A percentile compares a stretch with the other conserved stretches of the same genome.
Evolutionary conservation across 1,140 invertebrate genomes (phyloP).

Genomic region (Sarcophaga bullata): DNA sequence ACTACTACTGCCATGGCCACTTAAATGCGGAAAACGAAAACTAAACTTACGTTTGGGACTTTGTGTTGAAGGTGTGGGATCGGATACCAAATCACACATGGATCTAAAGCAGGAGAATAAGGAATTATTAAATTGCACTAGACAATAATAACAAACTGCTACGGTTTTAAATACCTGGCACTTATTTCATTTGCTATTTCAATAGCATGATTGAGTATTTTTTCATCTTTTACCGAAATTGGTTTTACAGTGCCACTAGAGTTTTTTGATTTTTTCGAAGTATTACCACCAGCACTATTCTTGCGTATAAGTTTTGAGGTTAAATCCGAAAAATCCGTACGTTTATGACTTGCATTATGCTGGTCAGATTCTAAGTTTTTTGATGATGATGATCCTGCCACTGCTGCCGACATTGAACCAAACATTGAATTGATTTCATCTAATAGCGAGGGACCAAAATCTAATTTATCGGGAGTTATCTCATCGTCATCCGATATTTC

Average conservation of each 20-base stretch:
- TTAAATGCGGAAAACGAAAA: slow-evolving; percentile 79
- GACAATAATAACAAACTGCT: not conserved
- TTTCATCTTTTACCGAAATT: slow-evolving; percentile 93
- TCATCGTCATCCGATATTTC: slow-evolving; percentile 94
- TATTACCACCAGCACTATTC: slow-evolving; percentile 46
- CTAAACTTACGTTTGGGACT: slow-evolving; percentile 88
- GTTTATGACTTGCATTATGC: slow-evolving; percentile 69
- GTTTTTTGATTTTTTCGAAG: slow-evolving; percentile 75
- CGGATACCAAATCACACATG: slow-evolving; percentile 82
- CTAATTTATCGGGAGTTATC: slow-evolving; percentile 72
- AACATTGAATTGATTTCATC: slow-evolving; percentile 97
- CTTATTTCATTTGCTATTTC: slow-evolving; percentile 94
- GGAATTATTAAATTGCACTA: not conserved
- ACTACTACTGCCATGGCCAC: slow-evolving; percentile 34
- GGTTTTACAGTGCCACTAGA: slow-evolving; percentile 85
- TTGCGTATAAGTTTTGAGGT: slow-evolving; percentile 67
- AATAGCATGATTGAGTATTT: slow-evolving; percentile 92
- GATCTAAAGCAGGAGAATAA: slow-evolving; percentile 66
- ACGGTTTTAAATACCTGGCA: slow-evolving; percentile 68
- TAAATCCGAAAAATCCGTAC: slow-evolving; percentile 76
- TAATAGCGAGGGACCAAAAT: slow-evolving; percentile 91
- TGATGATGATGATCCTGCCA: slow-evolving; percentile 46
- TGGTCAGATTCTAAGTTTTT: slow-evolving; percentile 72
- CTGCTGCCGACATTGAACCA: slow-evolving; percentile 70
- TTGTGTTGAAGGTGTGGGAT: slow-evolving; percentile 76